A percentile compares a stretch with the other conserved stretches of the same genome.
phyloP scores from a whole-genome alignment of 2,113 vertebrate species.

The Meles meles region DNA sequence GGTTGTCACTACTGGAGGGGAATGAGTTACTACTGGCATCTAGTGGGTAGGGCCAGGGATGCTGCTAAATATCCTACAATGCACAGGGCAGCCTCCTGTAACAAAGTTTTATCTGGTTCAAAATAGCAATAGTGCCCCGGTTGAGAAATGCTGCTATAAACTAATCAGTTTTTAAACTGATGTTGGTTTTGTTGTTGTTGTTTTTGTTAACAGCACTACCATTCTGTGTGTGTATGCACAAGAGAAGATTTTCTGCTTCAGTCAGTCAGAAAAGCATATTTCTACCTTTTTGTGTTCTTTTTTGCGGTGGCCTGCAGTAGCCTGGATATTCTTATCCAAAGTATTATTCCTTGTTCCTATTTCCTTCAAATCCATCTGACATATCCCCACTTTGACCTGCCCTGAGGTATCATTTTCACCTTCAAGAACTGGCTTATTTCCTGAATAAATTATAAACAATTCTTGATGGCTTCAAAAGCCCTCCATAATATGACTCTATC shows the following conservation, averaged over 20 bases:
- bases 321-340: neutral
- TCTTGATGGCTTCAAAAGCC: neutral
- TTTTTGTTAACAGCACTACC: neutral
- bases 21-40: neutral
- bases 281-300: neutral
- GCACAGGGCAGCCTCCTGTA: neutral
- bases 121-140: neutral
- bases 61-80: neutral
- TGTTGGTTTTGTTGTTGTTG: neutral
- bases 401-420: neutral
- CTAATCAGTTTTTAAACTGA: neutral
- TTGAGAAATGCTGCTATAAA: neutral
- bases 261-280: neutral
- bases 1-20: neutral
- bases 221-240: neutral
- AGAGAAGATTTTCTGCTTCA: neutral
- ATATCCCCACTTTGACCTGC: neutral
- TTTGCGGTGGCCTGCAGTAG: neutral
- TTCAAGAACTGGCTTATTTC: neutral
- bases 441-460: constrained; percentile 11
- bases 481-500: neutral
- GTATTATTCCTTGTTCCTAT: neutral
- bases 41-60: neutral
- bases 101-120: neutral
- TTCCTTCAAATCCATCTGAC: neutral